Evolutionary conservation across 1,140 invertebrate species (phyloP).

Genomic region (Planococcus citri): DNA sequence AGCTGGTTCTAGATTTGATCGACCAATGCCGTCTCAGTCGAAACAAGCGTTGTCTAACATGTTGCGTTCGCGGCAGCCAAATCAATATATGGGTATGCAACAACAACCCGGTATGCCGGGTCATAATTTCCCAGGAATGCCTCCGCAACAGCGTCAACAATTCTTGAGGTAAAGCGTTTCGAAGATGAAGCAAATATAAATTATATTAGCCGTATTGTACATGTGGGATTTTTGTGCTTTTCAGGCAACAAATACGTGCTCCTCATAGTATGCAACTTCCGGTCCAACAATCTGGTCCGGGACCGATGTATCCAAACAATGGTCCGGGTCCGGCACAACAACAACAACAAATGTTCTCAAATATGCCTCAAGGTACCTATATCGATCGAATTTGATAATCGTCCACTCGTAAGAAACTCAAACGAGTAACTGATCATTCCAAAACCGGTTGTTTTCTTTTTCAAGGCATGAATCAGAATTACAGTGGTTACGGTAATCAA

Average conservation of each 20-base stretch:
- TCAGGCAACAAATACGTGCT: conserved; percentile 39
- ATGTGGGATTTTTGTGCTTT: conserved; percentile 24
- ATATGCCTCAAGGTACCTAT: conserved; percentile 25
- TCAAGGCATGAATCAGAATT: conserved; percentile 30
- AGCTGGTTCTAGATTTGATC: conserved; percentile 48
- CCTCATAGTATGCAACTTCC: conserved; percentile 31
- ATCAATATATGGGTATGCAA: conserved; percentile 36
- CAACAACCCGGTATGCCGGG: conserved; percentile 25
- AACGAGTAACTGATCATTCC: conserved; percentile 20
- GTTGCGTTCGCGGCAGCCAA: conserved; percentile 50
- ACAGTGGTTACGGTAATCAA: conserved; percentile 27
- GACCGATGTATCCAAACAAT: conserved; percentile 27
- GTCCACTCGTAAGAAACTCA: conserved; percentile 21
- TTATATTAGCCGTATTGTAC: no score
- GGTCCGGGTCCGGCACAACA: conserved; percentile 25
- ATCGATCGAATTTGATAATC: neutral
- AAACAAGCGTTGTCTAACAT: conserved; percentile 79
- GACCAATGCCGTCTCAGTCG: conserved; percentile 56
- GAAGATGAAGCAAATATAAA: neutral
- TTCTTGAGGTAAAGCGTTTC: conserved; percentile 35
- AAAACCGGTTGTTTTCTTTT: conserved; percentile 7
- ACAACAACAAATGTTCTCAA: conserved; percentile 28
- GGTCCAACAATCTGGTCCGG: conserved; percentile 26
- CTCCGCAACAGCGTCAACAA: conserved; percentile 39
- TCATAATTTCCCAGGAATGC: conserved; percentile 35